Evolutionary conservation across 1,140 invertebrate species (phyloP).

Genomic region (Macrobrachium nipponense): DNA sequence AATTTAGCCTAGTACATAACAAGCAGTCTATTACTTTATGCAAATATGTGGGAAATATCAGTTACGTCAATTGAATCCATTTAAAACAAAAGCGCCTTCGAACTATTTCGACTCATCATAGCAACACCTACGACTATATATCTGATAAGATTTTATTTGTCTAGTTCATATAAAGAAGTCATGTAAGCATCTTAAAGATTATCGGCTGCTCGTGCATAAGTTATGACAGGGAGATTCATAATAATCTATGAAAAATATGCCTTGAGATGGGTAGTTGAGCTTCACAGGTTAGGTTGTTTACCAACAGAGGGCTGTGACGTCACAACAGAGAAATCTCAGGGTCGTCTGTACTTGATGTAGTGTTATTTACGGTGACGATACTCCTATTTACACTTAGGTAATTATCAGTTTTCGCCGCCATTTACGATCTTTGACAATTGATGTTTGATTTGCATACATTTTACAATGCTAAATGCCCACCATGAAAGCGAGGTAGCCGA

Average conservation of each 20-base stretch:
- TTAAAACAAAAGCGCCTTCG: too few relatives aligned
- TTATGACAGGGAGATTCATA: not conserved
- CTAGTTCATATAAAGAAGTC: too few relatives aligned
- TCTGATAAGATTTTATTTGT: too few relatives aligned
- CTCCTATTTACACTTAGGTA: not conserved
- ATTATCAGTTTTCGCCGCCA: too few relatives aligned
- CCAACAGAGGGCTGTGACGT: constrained; percentile 59
- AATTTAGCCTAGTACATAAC: not conserved
- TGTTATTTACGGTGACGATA: not conserved
- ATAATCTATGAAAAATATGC: not conserved
- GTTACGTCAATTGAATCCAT: not conserved
- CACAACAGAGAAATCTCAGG: constrained; percentile 58
- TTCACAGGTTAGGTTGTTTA: constrained; percentile 49
- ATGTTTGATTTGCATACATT: too few relatives aligned
- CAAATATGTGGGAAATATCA: not conserved
- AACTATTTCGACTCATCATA: constrained; percentile 6
- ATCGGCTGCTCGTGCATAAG: not conserved
- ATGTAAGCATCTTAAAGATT: too few relatives aligned
- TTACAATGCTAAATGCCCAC: too few relatives aligned
- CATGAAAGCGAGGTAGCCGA: too few relatives aligned
- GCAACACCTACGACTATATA: constrained; percentile 19
- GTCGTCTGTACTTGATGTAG: constrained; percentile 38
- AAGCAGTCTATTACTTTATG: not conserved
- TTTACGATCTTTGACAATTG: too few relatives aligned
- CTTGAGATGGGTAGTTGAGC: constrained; percentile 16